Evolutionary conservation across 2,888 invertebrate genomes (phyloP), one percentile per base, ranked within the genome.

Genomic region (Conops quadrifasciatus): DNA sequence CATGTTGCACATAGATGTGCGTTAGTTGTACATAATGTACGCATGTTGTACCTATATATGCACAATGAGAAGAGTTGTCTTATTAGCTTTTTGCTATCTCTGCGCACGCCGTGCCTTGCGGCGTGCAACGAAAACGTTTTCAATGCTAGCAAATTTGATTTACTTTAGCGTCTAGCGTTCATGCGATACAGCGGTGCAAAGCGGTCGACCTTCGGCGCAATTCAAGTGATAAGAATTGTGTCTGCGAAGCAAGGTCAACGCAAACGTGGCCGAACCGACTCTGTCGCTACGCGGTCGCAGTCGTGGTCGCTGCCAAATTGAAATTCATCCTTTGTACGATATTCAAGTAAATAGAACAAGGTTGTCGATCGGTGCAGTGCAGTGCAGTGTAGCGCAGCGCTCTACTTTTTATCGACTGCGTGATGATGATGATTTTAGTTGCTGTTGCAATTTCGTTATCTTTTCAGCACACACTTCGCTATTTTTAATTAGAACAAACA

Each of bases 321-420:
- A 67, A 62, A 66, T 71, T 69, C 69, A 73, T 73, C 73, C 73
- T 73, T 73, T 71, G 53, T 70, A 64, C 63, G 71, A 69, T 71
- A 66, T 73, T 73, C 66, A 49, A 60, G 59, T 28, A 73, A 72
- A 73, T 73, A 69, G 71, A 69, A 71, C 71, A 71, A 73, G 73
- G 73, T 60, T 65, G 21, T 24, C 60, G 26, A 21, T 24, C 60
- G 16, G 19, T 56, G 66, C 56, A 53, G 45, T 62, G 65, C n/a
- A 24, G 36, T 67, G 56, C 36, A 53, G 19, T 45, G 5, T n/a
- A n/a, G 19, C 4, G 15, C 19, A 45, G 5, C 30, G 68, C 43
- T 58, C 45, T 45, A 43, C 45, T 43, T 24, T 56, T 53, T 53
- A 65, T 28, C 51, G 49, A n/a, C 36, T 58, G 45, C 26, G 26